Conservation (phyloP, 2,797 vertebrate genomes). For the Poecile montanus region DNA sequence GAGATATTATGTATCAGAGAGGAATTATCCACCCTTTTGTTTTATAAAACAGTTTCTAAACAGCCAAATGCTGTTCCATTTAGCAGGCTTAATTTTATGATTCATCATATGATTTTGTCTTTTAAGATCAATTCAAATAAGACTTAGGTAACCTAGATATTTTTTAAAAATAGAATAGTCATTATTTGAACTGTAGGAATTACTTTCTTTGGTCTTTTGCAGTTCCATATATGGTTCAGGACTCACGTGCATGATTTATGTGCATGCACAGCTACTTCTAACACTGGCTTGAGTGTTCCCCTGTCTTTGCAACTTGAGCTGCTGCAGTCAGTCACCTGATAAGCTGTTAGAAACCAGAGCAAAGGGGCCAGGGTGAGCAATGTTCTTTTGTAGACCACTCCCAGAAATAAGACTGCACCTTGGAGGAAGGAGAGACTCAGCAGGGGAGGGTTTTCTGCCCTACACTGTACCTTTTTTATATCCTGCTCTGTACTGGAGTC, state of each 20-base stretch:
- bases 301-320: not conserved
- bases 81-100: not conserved
- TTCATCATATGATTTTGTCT: not conserved
- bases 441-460: not conserved
- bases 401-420: not conserved
- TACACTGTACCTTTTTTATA: not conserved
- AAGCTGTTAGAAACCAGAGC: not conserved
- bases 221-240: not conserved
- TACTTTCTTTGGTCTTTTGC: not conserved
- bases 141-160: not conserved
- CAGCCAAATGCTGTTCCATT: not conserved
- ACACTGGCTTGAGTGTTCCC: not conserved
- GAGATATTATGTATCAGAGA: not conserved
- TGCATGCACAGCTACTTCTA: not conserved
- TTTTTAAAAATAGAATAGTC: not conserved
- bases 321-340: not conserved
- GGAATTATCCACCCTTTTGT: not conserved
- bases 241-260: not conserved
- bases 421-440: not conserved
- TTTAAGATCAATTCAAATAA: not conserved
- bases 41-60: not conserved
- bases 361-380: not conserved
- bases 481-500: not conserved
- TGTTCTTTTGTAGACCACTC: not conserved
- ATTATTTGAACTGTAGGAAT: not conserved